phyloP scores from a whole-genome alignment of 2,888 invertebrate genomes.

The Muschampia plurimacula region DNA sequence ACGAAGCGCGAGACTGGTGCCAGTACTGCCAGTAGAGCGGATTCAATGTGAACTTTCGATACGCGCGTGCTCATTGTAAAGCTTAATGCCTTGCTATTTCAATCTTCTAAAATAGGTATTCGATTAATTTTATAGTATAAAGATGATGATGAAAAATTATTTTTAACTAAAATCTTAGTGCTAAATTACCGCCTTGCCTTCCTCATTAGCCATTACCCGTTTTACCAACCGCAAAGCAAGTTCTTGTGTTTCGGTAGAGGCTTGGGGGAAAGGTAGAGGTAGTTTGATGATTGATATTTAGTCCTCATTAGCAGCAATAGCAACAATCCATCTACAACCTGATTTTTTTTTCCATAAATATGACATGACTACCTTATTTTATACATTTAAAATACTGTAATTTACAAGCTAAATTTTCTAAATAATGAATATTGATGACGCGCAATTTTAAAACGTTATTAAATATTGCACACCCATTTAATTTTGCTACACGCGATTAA shows the following conservation, averaged over 20 bases:
- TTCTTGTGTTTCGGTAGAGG: too few relatives aligned
- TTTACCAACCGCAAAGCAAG: background rate
- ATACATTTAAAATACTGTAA: too few relatives aligned
- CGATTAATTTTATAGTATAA: background rate
- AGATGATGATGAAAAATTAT: background rate
- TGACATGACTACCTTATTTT: too few relatives aligned
- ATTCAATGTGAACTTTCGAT: constrained; percentile 41
- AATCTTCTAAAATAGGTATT: background rate
- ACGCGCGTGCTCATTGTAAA: constrained; percentile 11
- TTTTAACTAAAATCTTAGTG: too few relatives aligned
- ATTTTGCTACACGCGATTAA: constrained; percentile 12
- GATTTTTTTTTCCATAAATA: too few relatives aligned
- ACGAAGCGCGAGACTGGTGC: constrained; percentile 49
- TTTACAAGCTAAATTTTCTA: too few relatives aligned
- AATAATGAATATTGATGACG: background rate
- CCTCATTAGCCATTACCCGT: background rate
- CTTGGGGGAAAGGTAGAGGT: too few relatives aligned
- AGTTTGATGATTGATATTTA: too few relatives aligned
- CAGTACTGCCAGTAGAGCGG: constrained; percentile 14
- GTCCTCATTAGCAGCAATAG: too few relatives aligned
- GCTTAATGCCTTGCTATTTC: constrained; percentile 1
- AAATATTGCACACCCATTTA: constrained; percentile 3
- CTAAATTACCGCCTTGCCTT: too few relatives aligned
- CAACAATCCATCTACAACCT: too few relatives aligned
- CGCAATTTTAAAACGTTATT: background rate